phyloP scores from a whole-genome alignment of 2,113 vertebrate genomes.

The Plestiodon gilberti region DNA sequence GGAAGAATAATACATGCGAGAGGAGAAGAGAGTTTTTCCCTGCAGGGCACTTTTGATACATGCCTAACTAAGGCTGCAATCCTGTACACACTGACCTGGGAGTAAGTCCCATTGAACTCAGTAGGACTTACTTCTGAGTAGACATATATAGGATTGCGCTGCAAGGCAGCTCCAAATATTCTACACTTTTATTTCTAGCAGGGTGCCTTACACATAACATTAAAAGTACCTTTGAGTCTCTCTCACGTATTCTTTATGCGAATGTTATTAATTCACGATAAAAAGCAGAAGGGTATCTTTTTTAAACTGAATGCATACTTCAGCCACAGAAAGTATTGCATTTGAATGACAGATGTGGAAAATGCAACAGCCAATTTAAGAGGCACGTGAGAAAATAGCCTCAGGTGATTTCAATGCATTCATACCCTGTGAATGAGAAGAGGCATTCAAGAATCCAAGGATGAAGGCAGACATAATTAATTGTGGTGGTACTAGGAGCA shows the following conservation, averaged over 20 bases:
- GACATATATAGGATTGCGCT: no score
- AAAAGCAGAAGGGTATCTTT: not conserved
- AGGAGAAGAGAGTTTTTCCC: no score
- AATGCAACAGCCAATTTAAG: not conserved
- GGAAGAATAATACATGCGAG: accelerated
- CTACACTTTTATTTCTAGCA: not conserved
- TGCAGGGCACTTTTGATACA: not conserved
- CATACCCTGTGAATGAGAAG: not conserved
- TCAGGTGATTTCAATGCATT: not conserved
- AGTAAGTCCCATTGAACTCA: no score
- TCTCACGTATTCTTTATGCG: not conserved
- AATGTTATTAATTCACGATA: not conserved
- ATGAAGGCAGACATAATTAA: no score
- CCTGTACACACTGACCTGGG: no score
- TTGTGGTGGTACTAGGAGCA: not conserved
- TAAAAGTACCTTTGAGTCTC: not conserved
- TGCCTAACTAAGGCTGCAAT: no score
- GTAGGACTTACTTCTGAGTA: no score
- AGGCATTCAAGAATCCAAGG: not conserved
- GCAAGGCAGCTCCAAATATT: not conserved
- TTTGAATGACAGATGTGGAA: not conserved
- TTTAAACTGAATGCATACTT: not conserved
- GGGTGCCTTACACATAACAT: not conserved
- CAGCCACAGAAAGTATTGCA: not conserved
- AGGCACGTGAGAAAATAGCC: not conserved